Conservation (phyloP, 1,140 invertebrate species). For the Rhopalosiphum maidis region DNA sequence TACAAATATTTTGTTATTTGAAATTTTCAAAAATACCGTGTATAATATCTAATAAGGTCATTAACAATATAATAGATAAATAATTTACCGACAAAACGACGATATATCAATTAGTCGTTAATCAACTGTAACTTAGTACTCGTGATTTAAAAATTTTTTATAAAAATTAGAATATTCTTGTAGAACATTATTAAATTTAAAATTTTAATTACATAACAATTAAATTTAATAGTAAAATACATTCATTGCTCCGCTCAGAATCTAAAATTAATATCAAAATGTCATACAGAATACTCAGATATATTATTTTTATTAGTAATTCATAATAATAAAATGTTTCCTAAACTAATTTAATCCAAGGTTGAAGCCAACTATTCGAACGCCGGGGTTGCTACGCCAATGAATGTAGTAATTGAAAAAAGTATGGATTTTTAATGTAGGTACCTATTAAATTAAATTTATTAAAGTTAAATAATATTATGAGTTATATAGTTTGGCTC, state of each 20-base stretch:
- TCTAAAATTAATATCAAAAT: slow-evolving; percentile 3
- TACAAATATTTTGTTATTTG: not conserved
- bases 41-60: not conserved
- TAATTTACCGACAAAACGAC: not conserved
- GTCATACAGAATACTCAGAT: not conserved
- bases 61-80: not conserved
- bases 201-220: not conserved
- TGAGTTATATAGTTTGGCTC: not conserved
- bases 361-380: not conserved
- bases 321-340: slow-evolving; percentile 13
- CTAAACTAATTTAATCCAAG: slow-evolving; percentile 25
- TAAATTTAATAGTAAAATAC: not conserved
- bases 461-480: not conserved
- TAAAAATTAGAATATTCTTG: not conserved
- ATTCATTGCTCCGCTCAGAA: not conserved
- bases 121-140: not conserved
- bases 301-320: not conserved
- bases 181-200: not conserved
- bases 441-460: not conserved
- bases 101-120: not conserved
- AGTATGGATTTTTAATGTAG: not conserved
- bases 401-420: not conserved
- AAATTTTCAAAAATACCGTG: not conserved
- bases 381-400: not conserved
- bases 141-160: not conserved